phyloP scores from a whole-genome alignment of 2,797 vertebrate genomes.

The Esox masquinongy region DNA sequence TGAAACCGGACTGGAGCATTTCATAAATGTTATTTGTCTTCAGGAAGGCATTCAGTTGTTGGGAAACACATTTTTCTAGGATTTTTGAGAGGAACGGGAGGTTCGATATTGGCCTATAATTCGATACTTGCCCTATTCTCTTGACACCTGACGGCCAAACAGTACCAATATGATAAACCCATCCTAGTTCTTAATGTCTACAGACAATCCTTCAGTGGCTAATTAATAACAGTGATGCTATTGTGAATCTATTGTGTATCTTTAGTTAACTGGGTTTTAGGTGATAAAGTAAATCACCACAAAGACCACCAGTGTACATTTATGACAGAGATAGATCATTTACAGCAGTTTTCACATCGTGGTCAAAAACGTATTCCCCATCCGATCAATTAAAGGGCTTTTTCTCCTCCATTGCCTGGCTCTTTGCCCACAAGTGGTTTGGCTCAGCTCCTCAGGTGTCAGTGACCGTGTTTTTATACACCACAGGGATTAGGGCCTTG shows the following conservation, averaged over 20 bases:
- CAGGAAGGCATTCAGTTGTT: too few species aligned
- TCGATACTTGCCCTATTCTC: too few species aligned
- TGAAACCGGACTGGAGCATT: too few species aligned
- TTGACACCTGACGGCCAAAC: too few species aligned
- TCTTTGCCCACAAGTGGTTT: slow-evolving; percentile 3
- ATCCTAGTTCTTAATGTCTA: neutral
- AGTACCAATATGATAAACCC: neutral
- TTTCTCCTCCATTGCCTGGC: neutral
- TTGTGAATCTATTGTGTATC: neutral
- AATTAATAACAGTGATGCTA: neutral
- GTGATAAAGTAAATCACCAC: neutral
- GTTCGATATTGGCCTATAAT: too few species aligned
- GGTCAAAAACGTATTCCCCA: neutral
- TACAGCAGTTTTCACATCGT: neutral
- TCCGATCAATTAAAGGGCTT: slow-evolving; percentile 22
- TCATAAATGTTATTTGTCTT: too few species aligned
- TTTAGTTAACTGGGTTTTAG: neutral
- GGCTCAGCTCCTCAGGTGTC: slow-evolving; percentile 3
- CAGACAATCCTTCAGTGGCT: neutral
- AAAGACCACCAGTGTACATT: neutral
- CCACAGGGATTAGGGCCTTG: slow-evolving; percentile 15
- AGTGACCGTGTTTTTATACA: slow-evolving; percentile 19
- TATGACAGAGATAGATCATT: neutral
- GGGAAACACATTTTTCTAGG: too few species aligned
- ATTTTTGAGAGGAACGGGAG: too few species aligned